Conservation (phyloP, 2,797 vertebrate genomes). For the Acipenser transmontanus region DNA sequence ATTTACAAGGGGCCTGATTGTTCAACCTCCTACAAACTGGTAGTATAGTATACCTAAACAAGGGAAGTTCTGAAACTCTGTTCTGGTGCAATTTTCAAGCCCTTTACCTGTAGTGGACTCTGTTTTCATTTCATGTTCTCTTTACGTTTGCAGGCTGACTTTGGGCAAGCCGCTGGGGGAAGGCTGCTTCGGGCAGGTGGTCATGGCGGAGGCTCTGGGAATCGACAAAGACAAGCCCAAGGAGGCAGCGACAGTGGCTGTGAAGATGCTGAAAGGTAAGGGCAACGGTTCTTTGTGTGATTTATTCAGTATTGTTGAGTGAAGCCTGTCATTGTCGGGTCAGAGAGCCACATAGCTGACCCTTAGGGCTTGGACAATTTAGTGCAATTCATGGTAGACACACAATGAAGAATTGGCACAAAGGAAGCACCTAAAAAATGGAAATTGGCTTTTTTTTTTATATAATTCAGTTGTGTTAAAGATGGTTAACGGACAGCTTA, state of each 20-base stretch:
- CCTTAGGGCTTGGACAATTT: conserved; percentile 62
- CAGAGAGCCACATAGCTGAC: conserved; percentile 75
- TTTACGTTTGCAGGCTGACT: conserved; percentile 74
- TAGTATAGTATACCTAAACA: too few relatives aligned
- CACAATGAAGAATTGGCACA: conserved; percentile 24
- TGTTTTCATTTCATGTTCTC: background rate
- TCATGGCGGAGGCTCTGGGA: conserved; percentile 93
- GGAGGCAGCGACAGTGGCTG: conserved; percentile 87
- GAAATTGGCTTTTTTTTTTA: too few relatives aligned
- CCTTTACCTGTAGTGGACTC: too few relatives aligned
- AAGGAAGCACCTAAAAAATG: too few relatives aligned
- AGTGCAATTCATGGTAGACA: conserved; percentile 64
- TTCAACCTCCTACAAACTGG: too few relatives aligned
- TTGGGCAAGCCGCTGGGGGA: conserved; percentile 94
- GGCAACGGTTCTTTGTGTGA: conserved; percentile 12
- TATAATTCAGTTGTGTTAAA: too few relatives aligned
- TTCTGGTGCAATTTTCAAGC: too few relatives aligned
- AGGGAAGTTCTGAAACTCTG: too few relatives aligned
- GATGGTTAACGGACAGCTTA: too few relatives aligned
- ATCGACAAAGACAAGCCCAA: conserved; percentile 96
- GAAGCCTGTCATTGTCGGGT: conserved; percentile 51
- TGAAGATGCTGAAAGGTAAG: conserved; percentile 98
- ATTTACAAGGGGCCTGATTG: too few relatives aligned
- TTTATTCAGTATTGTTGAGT: conserved; percentile 68
- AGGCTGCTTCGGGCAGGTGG: conserved; percentile 96